Evolutionary conservation across 2,113 vertebrate genomes (phyloP).

Genomic region (Myodes glareolus): DNA sequence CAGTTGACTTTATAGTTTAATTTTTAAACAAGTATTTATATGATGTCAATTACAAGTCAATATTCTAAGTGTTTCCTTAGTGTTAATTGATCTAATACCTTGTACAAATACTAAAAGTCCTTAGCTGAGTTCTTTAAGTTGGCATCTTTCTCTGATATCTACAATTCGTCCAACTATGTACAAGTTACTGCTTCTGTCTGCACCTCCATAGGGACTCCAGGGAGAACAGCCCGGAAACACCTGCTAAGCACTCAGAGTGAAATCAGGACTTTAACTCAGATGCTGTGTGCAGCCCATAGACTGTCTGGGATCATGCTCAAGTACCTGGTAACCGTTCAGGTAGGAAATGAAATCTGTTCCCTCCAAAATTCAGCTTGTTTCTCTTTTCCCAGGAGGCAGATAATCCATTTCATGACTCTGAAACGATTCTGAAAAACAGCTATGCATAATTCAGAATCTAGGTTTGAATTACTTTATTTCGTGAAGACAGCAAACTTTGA

Average conservation of each 20-base stretch:
- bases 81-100: neutral
- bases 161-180: neutral
- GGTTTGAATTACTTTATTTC: neutral
- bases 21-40: neutral
- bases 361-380: neutral
- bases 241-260: neutral
- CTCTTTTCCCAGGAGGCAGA: neutral
- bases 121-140: neutral
- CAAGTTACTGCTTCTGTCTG: neutral
- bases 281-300: neutral
- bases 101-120: neutral
- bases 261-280: neutral
- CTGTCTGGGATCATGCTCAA: neutral
- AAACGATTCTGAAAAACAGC: neutral
- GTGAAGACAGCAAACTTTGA: neutral
- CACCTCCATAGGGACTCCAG: neutral
- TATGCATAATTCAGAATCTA: neutral
- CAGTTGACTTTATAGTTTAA: neutral
- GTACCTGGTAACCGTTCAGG: neutral
- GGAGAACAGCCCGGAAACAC: neutral
- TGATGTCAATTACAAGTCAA: neutral
- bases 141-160: neutral
- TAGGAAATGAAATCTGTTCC: neutral
- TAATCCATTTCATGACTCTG: neutral
- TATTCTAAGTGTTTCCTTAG: neutral